These are phyloP conservation scores for Callinectes sapidus DNA, from an alignment of 2,888 invertebrate species.

Conservation along the genomic window DNA sequence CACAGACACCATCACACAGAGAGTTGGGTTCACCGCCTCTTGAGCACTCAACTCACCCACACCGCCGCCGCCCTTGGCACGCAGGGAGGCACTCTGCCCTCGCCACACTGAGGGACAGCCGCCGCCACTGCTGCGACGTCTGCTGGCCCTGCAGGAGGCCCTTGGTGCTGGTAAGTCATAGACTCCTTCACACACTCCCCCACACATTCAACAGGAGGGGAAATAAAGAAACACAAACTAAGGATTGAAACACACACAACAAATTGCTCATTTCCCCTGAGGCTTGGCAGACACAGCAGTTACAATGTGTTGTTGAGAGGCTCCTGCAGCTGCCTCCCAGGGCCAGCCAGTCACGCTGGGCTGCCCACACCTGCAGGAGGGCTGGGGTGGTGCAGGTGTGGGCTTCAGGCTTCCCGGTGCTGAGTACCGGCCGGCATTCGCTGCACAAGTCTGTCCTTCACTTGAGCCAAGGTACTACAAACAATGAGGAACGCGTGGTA, in stretches of 20 bases:
- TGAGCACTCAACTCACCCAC: conserved; percentile 50
- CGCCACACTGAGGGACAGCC: not conserved
- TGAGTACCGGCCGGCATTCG: not conserved
- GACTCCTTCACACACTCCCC: not conserved
- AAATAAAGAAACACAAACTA: not conserved
- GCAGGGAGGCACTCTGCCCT: not conserved
- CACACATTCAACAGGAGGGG: not conserved
- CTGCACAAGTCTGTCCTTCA: not conserved
- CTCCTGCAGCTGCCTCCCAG: conserved; percentile 9
- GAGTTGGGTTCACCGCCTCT: conserved; percentile 52
- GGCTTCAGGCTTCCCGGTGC: not conserved
- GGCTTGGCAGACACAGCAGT: conserved; percentile 31
- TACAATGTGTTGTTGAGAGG: conserved; percentile 20
- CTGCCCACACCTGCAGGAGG: not conserved
- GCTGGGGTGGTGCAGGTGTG: not conserved
- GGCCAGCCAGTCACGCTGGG: not conserved
- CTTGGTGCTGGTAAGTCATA: not conserved
- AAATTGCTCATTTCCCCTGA: not conserved
- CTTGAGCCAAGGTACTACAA: not conserved
- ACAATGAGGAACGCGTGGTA: not conserved
- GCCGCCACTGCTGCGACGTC: not conserved
- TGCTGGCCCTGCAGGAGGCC: not conserved
- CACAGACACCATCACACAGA: conserved; percentile 68
- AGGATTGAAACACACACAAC: conserved; percentile 1
- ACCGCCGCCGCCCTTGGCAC: not conserved